Percentiles rank a stretch among this genome's conserved stretches.
phyloP scores from a whole-genome alignment of 2,113 vertebrate genomes.

The Setophaga petechia region DNA sequence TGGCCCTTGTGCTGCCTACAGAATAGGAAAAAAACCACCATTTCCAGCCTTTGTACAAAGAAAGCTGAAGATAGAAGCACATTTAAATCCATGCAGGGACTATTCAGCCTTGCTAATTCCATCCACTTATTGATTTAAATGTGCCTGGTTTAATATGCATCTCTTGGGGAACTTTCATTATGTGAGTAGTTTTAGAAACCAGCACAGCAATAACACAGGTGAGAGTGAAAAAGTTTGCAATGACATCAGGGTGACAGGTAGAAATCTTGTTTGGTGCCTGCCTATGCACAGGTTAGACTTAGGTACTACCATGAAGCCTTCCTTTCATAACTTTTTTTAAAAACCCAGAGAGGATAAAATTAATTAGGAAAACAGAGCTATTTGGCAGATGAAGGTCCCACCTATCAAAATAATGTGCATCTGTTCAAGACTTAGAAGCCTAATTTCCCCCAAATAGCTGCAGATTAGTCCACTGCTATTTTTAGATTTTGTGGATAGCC shows the following conservation, averaged over 20 bases:
- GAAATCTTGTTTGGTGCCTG: background rate
- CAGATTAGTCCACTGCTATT: background rate
- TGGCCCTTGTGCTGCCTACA: background rate
- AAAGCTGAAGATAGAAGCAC: background rate
- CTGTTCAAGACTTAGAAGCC: background rate
- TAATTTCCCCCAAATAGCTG: background rate
- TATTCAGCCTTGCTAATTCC: background rate
- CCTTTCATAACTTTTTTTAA: background rate
- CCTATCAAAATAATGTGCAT: conserved; percentile 34
- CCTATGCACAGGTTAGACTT: background rate
- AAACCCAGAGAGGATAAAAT: background rate
- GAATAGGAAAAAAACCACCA: background rate
- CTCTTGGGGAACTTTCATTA: background rate
- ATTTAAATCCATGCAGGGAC: background rate
- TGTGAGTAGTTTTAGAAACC: background rate
- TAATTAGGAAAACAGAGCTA: background rate
- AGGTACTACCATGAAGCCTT: background rate
- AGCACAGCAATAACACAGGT: background rate
- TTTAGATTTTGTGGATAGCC: background rate
- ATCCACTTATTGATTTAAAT: background rate
- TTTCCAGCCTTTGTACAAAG: background rate
- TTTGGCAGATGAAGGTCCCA: background rate
- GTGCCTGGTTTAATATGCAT: background rate
- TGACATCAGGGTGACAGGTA: background rate
- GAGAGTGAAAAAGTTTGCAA: background rate